These are phyloP conservation scores for Microhierax caerulescens DNA, from an alignment of 2,797 vertebrate genomes.

Conservation along the genomic window DNA sequence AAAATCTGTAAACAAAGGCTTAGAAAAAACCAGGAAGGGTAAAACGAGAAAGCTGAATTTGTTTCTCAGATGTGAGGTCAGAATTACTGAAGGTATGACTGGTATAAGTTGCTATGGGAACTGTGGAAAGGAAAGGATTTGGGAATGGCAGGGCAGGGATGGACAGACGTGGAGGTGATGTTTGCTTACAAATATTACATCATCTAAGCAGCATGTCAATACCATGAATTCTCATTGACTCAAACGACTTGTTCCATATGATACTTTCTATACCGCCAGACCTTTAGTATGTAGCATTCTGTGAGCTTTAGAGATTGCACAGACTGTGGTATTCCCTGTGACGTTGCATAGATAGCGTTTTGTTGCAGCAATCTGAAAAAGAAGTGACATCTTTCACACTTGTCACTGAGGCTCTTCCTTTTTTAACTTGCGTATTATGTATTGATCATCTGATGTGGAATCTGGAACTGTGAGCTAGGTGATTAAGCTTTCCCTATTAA, in stretches of 20 bases:
- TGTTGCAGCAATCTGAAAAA: not conserved
- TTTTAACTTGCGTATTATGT: not conserved
- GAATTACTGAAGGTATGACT: not conserved
- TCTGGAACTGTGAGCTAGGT: not conserved
- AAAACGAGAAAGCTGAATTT: not conserved
- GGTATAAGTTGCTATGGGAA: not conserved
- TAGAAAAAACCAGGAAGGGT: not conserved
- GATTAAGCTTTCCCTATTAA: not conserved
- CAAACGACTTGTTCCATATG: not conserved
- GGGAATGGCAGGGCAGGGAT: not conserved
- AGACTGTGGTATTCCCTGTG: not conserved
- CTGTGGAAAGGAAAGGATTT: not conserved
- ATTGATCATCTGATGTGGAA: not conserved
- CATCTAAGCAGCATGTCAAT: not conserved
- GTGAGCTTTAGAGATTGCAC: not conserved
- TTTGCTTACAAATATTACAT: not conserved
- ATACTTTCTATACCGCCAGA: not conserved
- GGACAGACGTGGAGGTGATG: not conserved
- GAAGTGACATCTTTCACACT: not conserved
- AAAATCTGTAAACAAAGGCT: not conserved
- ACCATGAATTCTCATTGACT: not conserved
- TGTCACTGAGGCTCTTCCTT: not conserved
- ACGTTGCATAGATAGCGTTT: fast-evolving
- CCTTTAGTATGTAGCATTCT: not conserved
- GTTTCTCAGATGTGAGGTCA: not conserved